Conservation (phyloP, 2,113 vertebrate species). For the Gymnobelideus leadbeateri region DNA sequence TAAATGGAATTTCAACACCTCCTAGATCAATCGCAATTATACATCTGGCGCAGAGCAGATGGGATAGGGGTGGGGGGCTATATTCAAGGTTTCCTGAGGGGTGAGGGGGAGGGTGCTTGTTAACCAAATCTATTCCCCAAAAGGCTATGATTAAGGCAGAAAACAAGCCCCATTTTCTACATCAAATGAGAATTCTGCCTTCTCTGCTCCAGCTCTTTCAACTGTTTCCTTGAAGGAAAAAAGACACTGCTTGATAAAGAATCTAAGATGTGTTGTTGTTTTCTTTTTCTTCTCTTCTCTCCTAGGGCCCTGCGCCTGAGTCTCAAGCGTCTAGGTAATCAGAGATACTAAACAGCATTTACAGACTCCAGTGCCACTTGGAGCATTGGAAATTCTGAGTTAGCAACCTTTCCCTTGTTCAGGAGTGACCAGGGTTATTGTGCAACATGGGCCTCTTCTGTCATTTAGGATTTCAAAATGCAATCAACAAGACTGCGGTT, state of each 20-base stretch:
- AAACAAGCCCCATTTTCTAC: conserved; percentile 55
- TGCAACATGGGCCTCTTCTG: background rate
- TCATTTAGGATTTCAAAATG: fast-evolving
- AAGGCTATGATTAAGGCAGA: conserved; percentile 41
- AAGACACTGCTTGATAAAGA: conserved; percentile 20
- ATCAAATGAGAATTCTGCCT: background rate
- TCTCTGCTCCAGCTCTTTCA: conserved; percentile 1
- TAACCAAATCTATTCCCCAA: conserved; percentile 69
- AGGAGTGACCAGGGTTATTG: background rate
- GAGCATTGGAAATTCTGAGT: background rate
- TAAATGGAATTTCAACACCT: background rate
- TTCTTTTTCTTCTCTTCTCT: background rate
- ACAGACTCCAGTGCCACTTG: no score
- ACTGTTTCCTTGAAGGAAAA: background rate
- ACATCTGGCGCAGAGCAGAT: conserved; percentile 48
- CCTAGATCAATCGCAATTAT: conserved; percentile 55
- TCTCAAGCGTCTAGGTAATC: background rate
- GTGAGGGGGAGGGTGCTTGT: conserved; percentile 33
- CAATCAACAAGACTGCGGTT: fast-evolving
- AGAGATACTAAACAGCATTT: fast-evolving
- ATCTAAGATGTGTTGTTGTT: conserved; percentile 1
- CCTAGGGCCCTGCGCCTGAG: background rate
- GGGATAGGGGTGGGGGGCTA: background rate
- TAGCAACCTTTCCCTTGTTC: background rate
- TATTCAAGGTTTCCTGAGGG: conserved; percentile 38